Evolutionary conservation across 2,888 invertebrate genomes (phyloP).

Genomic region (Ichneumoninae sp.): DNA sequence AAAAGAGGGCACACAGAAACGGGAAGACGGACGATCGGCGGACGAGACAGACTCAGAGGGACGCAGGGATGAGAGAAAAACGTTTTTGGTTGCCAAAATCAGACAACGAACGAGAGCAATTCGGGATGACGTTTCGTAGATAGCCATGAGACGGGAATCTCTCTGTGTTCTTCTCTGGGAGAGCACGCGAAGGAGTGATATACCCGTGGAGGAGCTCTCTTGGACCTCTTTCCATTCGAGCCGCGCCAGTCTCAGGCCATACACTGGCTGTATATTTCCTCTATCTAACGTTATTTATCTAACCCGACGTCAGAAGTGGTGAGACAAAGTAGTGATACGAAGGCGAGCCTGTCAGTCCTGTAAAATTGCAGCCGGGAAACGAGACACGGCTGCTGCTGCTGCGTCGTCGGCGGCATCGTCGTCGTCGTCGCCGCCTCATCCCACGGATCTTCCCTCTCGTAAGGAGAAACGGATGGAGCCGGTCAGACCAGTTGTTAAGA

Average conservation of each 20-base stretch:
- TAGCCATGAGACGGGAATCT: slow-evolving; percentile 60
- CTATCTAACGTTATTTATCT: slow-evolving; percentile 71
- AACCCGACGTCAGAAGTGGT: slow-evolving; percentile 62
- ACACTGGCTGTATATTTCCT: slow-evolving; percentile 60
- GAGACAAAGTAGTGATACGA: slow-evolving; percentile 65
- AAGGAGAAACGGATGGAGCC: slow-evolving; percentile 57
- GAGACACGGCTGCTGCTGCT: slow-evolving; percentile 41
- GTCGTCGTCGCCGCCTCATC: slow-evolving; percentile 49
- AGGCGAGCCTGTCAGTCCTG: slow-evolving; percentile 57
- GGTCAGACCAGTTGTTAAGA: slow-evolving; percentile 63
- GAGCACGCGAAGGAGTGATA: slow-evolving; percentile 61
- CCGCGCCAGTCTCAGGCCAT: slow-evolving; percentile 17
- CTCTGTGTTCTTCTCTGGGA: slow-evolving; percentile 16
- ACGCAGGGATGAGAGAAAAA: slow-evolving; percentile 36
- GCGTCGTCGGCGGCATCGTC: slow-evolving; percentile 45
- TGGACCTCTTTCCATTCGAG: slow-evolving; percentile 45
- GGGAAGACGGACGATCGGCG: slow-evolving; percentile 50
- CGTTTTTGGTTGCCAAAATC: slow-evolving; percentile 75
- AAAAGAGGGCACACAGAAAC: slow-evolving; percentile 11
- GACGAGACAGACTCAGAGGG: slow-evolving; percentile 33
- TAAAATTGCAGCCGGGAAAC: slow-evolving; percentile 59
- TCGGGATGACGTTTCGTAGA: slow-evolving; percentile 73
- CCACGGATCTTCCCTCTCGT: slow-evolving; percentile 51
- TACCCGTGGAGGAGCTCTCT: slow-evolving; percentile 62
- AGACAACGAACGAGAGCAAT: slow-evolving; percentile 73